Evolutionary conservation across 2,888 invertebrate species (phyloP).

Genomic region (Loripinus fragilis): DNA sequence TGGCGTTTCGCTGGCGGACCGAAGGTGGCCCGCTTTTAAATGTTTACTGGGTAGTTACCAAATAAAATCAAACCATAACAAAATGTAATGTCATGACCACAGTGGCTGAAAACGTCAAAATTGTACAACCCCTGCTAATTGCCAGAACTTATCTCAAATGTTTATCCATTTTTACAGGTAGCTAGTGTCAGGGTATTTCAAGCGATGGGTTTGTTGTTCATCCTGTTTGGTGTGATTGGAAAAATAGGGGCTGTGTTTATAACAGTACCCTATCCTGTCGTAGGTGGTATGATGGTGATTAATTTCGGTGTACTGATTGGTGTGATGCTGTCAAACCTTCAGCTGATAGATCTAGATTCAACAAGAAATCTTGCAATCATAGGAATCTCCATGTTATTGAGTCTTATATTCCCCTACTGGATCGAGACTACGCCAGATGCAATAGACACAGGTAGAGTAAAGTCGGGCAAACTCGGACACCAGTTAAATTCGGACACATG

Average conservation of each 20-base stretch:
- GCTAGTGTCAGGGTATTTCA: slow-evolving; percentile 83
- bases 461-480: no score
- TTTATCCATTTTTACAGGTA: slow-evolving; percentile 68
- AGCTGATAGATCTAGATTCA: slow-evolving; percentile 89
- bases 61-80: no score
- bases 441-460: slow-evolving; percentile 62
- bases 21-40: no score
- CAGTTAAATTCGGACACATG: no score
- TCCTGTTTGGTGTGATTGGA: slow-evolving; percentile 81
- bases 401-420: slow-evolving; percentile 85
- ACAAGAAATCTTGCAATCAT: slow-evolving; percentile 93
- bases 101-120: no score
- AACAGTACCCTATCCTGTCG: slow-evolving; percentile 84
- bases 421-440: slow-evolving; percentile 54
- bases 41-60: no score
- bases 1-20: no score
- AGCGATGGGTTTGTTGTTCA: slow-evolving; percentile 80
- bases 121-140: no score
- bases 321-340: slow-evolving; percentile 71
- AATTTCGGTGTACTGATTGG: slow-evolving; percentile 71
- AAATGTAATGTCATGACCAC: no score
- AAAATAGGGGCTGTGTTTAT: slow-evolving; percentile 83
- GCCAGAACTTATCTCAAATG: no score
- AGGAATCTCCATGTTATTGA: slow-evolving; percentile 93
- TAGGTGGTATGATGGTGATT: slow-evolving; percentile 78